phyloP scores from a whole-genome alignment of 2,797 vertebrate genomes.

The Propithecus perrieri region DNA sequence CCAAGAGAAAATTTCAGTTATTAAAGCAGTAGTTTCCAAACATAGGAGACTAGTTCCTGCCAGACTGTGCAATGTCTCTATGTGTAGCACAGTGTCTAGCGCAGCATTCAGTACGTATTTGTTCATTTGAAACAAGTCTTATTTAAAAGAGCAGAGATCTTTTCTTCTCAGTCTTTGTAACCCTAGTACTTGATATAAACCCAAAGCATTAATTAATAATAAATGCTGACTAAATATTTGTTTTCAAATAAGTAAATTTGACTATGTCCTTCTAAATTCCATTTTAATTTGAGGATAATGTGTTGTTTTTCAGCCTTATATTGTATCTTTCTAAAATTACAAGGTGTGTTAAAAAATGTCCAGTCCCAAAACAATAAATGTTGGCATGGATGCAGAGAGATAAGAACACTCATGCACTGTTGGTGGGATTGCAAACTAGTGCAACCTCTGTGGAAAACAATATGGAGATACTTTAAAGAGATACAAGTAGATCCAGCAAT shows the following conservation, averaged over 20 bases:
- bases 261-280: slow-evolving; percentile 18
- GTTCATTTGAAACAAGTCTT: not conserved
- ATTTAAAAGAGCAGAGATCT: not conserved
- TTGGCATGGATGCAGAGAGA: no score
- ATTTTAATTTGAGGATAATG: slow-evolving; percentile 44
- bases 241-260: slow-evolving; percentile 18
- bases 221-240: slow-evolving; percentile 50
- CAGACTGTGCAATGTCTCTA: not conserved
- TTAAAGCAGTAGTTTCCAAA: not conserved
- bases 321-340: slow-evolving; percentile 37
- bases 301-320: slow-evolving; percentile 41
- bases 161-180: not conserved
- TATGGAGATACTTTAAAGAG: no score
- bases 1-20: not conserved
- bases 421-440: no score
- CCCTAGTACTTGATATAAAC: not conserved
- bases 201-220: slow-evolving; percentile 30
- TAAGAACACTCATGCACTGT: no score
- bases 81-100: not conserved
- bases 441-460: no score
- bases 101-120: not conserved
- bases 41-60: not conserved
- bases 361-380: no score
- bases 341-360: not conserved
- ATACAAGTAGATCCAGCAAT: no score